These are phyloP conservation scores for Agonopterix arenella DNA, from an alignment of 2,888 invertebrate species.

Conservation along the genomic window DNA sequence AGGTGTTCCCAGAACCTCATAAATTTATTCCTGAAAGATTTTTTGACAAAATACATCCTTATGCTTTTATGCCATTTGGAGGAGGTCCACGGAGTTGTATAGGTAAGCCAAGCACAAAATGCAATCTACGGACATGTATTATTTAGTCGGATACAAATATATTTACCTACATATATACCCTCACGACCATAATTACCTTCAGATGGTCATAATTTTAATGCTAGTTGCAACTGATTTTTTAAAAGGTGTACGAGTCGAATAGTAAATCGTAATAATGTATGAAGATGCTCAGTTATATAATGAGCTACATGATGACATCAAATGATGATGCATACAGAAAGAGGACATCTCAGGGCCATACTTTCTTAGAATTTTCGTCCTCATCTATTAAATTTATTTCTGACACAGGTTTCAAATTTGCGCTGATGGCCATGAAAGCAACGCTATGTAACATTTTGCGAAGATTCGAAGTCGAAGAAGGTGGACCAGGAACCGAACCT, in stretches of 20 bases:
- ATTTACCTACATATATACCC: no score
- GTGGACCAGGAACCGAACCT: constrained; percentile 23
- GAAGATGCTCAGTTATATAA: no score
- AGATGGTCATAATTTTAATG: no score
- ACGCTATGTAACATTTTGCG: constrained; percentile 29
- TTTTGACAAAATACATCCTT: constrained; percentile 22
- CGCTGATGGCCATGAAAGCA: constrained; percentile 30
- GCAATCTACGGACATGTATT: neutral
- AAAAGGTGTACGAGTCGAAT: no score
- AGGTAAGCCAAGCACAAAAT: constrained; percentile 15
- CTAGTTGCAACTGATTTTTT: no score
- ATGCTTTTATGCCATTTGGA: constrained; percentile 29
- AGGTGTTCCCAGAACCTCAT: constrained; percentile 23
- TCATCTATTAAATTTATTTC: neutral
- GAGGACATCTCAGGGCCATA: no score
- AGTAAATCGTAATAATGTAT: no score
- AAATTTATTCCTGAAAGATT: constrained; percentile 29
- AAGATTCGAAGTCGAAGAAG: constrained; percentile 24
- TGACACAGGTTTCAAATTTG: neutral
- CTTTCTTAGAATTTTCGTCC: no score
- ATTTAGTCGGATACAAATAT: neutral
- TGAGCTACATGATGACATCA: no score
- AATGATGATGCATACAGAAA: no score
- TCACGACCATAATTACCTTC: no score
- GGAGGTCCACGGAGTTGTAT: constrained; percentile 33